phyloP scores from a whole-genome alignment of 2,888 invertebrate species.

The Pachycephus smyrnensis region DNA sequence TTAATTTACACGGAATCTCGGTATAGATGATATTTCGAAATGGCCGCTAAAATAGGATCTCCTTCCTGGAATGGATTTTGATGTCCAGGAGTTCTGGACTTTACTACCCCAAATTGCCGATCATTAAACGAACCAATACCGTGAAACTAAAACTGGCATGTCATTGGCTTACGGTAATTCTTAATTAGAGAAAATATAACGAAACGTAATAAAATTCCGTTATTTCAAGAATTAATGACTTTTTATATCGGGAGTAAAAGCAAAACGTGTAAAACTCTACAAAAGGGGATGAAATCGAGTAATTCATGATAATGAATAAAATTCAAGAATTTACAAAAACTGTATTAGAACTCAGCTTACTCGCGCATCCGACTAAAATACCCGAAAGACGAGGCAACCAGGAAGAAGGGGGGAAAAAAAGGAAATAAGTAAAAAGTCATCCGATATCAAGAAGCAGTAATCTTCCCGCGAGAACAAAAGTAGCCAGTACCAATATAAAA shows the following conservation, averaged over 20 bases:
- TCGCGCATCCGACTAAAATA: neutral
- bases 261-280: neutral
- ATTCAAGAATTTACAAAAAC: neutral
- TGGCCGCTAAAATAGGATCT: neutral
- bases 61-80: neutral
- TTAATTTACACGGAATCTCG: too few relatives aligned
- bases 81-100: neutral
- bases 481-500: neutral
- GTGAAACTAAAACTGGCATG: neutral
- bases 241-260: neutral
- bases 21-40: neutral
- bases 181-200: neutral
- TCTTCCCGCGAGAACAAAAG: neutral
- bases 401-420: neutral
- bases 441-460: neutral
- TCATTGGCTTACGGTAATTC: neutral
- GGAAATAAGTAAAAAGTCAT: neutral
- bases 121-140: neutral
- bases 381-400: neutral
- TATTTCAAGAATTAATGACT: neutral
- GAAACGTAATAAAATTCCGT: neutral
- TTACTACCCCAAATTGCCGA: neutral
- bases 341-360: neutral
- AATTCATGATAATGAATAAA: too few relatives aligned
- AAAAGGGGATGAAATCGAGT: neutral